Base-by-base conservation (phyloP, 2,797 vertebrate species). In the Glyptemys insculpta region DNA sequence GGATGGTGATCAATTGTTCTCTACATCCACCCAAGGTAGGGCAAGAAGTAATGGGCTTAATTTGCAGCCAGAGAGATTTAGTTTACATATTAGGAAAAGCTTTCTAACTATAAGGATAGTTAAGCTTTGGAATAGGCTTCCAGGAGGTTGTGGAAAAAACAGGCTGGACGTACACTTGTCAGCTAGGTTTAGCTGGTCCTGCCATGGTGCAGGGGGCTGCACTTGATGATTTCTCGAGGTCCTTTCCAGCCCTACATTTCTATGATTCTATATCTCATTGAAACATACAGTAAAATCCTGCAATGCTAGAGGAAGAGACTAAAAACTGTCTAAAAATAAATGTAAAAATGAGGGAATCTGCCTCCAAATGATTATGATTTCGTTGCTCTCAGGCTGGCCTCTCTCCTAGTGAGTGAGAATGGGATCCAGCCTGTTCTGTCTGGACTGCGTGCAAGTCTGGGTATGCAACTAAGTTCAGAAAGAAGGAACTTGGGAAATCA, bases 401-500 rank as follows among this genome's bases (percentile, higher is more conserved):
- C 56, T 90, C 81, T 92, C 84, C 90, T 94, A 15, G 9, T 41
- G 14, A 81, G 11, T 6, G 85, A 91, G 68, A 91, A 92, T 16
- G n/a, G 72, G 27, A n/a, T 57, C 87, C 90, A 85, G 65, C 76
- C 68, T 72, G 37, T 10, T 41, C 68, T 8, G 59, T 54, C 54
- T 62, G 31, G 29, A 89, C 81, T 54, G 16, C 79, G 21, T 19
- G 27, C 81, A 94, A 37, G 49, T 86, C 85, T 93, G 62, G 78
- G 79, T 1, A 6, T n/a, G 89, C 78, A 95, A 62, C 50, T 85
- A 11, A 94, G 88, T 91, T 96, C 81, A 89, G n/a, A 90, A 18
- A 92, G 79, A 91, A 93, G 50, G 16, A 47, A 88, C 83, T 16
- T 89, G 76, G 79, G 94, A 95, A 95, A 96, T 84, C 52, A 96